Evolutionary conservation across 2,888 invertebrate genomes (phyloP).

Genomic region (Abrostola triplasia): DNA sequence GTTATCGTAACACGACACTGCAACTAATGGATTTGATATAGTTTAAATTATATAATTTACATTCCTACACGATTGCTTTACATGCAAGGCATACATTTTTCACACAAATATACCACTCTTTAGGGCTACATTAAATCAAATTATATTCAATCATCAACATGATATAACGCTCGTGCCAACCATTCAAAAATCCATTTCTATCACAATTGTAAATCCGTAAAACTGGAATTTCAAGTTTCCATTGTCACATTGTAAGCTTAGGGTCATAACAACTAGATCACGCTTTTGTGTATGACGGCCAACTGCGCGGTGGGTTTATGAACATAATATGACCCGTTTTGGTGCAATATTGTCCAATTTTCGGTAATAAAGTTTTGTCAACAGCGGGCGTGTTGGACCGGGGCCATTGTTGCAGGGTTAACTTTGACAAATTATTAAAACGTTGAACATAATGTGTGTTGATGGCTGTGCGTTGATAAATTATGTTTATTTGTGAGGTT

Average conservation of each 20-base stretch:
- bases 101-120: neutral
- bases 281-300: conserved; percentile 67
- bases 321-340: conserved; percentile 79
- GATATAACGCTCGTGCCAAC: conserved; percentile 45
- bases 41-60: no score
- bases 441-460: conserved; percentile 73
- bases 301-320: conserved; percentile 77
- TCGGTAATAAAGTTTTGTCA: conserved; percentile 88
- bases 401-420: conserved; percentile 74
- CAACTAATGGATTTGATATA: no score
- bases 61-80: no score
- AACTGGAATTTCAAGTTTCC: conserved; percentile 81
- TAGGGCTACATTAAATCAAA: conserved; percentile 46
- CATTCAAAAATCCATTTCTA: conserved; percentile 49
- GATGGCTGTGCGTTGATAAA: conserved; percentile 66
- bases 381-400: conserved; percentile 81
- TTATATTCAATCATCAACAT: conserved; percentile 36
- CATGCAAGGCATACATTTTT: no score
- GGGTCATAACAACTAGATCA: conserved; percentile 86
- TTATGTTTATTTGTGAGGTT: conserved; percentile 26
- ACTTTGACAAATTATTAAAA: conserved; percentile 83
- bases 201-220: conserved; percentile 55
- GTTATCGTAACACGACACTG: no score
- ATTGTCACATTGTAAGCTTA: conserved; percentile 75
- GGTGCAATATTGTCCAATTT: conserved; percentile 86